Evolutionary conservation across 2,113 vertebrate species (phyloP).

Genomic region (Phodopus roborovskii): DNA sequence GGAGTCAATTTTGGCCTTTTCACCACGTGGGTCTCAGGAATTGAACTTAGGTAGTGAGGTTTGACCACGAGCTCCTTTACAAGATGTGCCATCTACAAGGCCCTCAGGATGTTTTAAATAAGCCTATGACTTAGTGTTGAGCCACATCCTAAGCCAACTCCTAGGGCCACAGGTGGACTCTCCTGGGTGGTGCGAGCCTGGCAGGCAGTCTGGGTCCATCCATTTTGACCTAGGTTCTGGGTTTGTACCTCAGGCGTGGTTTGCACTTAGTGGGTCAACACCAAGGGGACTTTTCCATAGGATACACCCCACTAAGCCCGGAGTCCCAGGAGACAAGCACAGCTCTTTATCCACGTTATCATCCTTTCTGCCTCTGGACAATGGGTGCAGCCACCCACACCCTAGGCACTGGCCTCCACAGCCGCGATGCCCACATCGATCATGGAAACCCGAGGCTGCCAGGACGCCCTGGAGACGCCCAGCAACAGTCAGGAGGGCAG

Average conservation of each 20-base stretch:
- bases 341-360: background rate
- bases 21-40: background rate
- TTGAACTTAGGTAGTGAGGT: background rate
- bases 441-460: background rate
- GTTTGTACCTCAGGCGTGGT: background rate
- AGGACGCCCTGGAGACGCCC: background rate
- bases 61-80: background rate
- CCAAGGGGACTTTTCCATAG: background rate
- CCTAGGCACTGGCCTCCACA: background rate
- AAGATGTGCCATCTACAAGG: background rate
- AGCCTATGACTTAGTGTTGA: background rate
- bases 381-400: background rate
- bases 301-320: background rate
- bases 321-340: background rate
- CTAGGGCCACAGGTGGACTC: background rate
- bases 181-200: background rate
- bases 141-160: background rate
- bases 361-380: background rate
- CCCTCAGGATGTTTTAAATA: background rate
- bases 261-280: background rate
- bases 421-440: background rate
- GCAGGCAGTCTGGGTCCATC: background rate
- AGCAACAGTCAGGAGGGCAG: background rate
- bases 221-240: background rate
- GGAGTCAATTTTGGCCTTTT: background rate